Conservation (phyloP, 2,888 invertebrate genomes). For the Mactromeris polynyma region DNA sequence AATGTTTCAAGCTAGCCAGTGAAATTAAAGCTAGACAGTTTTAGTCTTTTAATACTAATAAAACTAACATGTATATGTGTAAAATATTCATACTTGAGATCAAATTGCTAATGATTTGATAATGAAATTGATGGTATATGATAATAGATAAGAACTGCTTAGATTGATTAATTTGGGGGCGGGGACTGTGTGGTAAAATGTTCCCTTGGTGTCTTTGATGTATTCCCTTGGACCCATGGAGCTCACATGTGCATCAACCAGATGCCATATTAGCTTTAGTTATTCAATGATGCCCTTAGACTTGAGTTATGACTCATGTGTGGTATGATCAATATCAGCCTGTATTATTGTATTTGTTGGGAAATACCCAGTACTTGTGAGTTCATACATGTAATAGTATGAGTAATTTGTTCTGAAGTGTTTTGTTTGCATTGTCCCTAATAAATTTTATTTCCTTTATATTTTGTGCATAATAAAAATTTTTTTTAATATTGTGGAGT, state of each 20-base stretch:
- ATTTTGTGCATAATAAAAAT: no score
- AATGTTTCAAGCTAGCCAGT: no score
- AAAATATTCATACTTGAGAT: no score
- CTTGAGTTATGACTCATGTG: neutral
- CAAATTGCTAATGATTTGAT: neutral
- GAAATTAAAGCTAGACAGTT: no score
- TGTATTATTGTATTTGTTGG: no score
- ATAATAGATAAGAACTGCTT: neutral
- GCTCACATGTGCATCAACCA: neutral
- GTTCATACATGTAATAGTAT: no score
- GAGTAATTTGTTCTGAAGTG: no score
- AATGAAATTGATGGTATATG: neutral
- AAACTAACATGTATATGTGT: no score
- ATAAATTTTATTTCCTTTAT: no score
- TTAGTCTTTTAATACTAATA: no score
- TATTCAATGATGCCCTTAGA: neutral
- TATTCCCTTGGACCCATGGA: neutral
- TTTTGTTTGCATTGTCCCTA: no score
- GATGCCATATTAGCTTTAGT: constrained; percentile 9
- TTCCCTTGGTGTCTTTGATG: neutral
- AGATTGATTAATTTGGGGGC: neutral
- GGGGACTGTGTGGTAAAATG: neutral
- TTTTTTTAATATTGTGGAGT: no score
- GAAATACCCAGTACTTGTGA: neutral
- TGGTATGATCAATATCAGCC: neutral